phyloP scores from a whole-genome alignment of 2,888 invertebrate genomes.

The Eupithecia subfuscata region DNA sequence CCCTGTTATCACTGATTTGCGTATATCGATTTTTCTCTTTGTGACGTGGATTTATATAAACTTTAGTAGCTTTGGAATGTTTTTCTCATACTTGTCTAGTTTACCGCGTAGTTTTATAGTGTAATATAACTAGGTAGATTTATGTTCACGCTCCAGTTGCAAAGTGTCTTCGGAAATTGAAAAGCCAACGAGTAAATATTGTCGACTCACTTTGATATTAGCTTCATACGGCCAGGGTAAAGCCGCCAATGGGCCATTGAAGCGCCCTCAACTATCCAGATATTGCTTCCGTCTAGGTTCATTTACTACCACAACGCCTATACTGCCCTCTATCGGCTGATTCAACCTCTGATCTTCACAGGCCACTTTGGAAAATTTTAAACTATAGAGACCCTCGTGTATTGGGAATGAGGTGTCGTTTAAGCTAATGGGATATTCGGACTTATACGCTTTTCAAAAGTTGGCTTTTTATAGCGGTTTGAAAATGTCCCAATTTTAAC shows the following conservation, averaged over 20 bases:
- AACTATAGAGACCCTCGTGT: conserved; percentile 31
- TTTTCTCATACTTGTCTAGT: conserved; percentile 6
- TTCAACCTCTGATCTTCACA: conserved; percentile 27
- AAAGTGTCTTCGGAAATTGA: not conserved
- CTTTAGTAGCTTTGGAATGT: conserved; percentile 41
- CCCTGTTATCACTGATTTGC: conserved; percentile 81
- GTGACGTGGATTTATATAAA: conserved; percentile 62
- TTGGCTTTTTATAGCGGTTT: conserved; percentile 27
- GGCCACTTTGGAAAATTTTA: conserved; percentile 35
- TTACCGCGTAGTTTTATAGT: not conserved
- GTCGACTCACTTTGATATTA: conserved; percentile 7
- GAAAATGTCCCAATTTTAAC: conserved; percentile 20
- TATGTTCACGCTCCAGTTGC: not conserved
- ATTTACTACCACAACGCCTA: conserved; percentile 28
- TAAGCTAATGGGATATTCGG: conserved; percentile 30
- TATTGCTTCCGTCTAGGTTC: conserved; percentile 31
- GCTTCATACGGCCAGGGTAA: conserved; percentile 1
- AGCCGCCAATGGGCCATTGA: conserved; percentile 11
- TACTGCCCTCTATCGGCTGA: conserved; percentile 28
- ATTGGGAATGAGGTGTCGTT: conserved; percentile 32
- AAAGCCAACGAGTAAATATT: conserved; percentile 1
- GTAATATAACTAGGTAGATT: not conserved
- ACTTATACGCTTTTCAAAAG: conserved; percentile 25
- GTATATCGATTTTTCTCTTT: conserved; percentile 73
- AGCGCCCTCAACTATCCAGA: conserved; percentile 22